These are phyloP conservation scores for Brachionus plicatilis DNA, from an alignment of 1,140 invertebrate genomes.

Conservation along the genomic window DNA sequence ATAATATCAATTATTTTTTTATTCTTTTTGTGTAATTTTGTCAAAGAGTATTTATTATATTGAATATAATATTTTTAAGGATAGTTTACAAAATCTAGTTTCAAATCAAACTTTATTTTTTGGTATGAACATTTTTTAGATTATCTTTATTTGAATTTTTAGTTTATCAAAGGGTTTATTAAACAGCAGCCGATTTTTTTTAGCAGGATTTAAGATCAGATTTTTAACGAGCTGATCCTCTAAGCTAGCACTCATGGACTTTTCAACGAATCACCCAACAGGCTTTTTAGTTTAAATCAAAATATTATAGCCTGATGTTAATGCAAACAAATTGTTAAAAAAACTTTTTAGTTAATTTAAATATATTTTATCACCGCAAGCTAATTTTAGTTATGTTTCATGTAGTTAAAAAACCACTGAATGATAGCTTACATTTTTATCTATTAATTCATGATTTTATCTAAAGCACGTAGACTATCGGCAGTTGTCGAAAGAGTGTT, in stretches of 20 bases:
- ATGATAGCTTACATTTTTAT: neutral
- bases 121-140: too few relatives aligned
- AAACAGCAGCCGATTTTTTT: too few relatives aligned
- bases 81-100: too few relatives aligned
- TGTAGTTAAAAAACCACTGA: neutral
- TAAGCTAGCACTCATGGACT: neutral
- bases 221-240: too few relatives aligned
- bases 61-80: too few relatives aligned
- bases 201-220: too few relatives aligned
- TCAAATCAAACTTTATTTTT: too few relatives aligned
- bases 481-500: neutral
- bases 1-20: too few relatives aligned
- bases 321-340: neutral
- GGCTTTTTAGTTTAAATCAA: neutral
- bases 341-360: neutral
- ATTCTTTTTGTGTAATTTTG: too few relatives aligned
- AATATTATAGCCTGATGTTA: neutral
- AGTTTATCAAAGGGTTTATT: too few relatives aligned
- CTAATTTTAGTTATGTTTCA: neutral
- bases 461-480: neutral
- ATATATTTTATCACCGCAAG: neutral
- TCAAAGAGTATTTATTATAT: too few relatives aligned
- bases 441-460: neutral
- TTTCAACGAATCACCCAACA: neutral
- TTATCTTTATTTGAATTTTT: too few relatives aligned